A percentile compares a stretch with the other conserved stretches of the same genome.
Evolutionary conservation across 2,113 vertebrate genomes (phyloP).

Genomic region (rabbit (Oryctolagus cuniculus)): DNA sequence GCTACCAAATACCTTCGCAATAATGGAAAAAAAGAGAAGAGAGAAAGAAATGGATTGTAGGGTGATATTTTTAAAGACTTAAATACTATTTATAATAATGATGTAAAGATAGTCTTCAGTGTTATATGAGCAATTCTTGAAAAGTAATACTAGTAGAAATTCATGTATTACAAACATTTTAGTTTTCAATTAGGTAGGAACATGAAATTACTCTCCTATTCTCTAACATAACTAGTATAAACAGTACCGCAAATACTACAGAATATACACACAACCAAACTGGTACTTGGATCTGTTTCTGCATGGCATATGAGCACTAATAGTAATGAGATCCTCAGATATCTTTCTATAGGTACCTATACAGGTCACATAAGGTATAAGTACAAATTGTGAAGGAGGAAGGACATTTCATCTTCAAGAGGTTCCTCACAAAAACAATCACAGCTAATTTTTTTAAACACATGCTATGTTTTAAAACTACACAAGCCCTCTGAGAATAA

Average conservation of each 20-base stretch:
- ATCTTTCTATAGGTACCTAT: neutral
- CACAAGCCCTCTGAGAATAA: neutral
- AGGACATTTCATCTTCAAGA: neutral
- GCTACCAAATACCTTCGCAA: constrained; percentile 93
- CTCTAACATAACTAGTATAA: constrained; percentile 45
- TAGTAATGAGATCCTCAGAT: neutral
- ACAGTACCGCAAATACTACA: constrained; percentile 3
- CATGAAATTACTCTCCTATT: constrained; percentile 15
- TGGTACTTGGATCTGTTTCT: neutral
- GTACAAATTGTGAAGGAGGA: constrained; percentile 3
- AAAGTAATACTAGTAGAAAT: constrained; percentile 14
- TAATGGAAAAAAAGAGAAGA: constrained; percentile 36
- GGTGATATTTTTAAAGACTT: constrained; percentile 17
- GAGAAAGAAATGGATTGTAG: neutral
- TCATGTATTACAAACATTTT: constrained; percentile 49
- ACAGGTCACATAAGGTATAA: neutral
- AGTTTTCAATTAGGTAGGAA: constrained; percentile 23
- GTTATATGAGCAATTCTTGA: constrained; percentile 36
- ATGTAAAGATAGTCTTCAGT: constrained; percentile 60
- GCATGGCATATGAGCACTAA: neutral
- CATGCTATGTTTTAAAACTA: constrained; percentile 27
- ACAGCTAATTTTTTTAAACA: constrained; percentile 36
- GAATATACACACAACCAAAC: constrained; percentile 11
- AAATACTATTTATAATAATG: constrained; percentile 10
- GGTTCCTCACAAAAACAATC: constrained; percentile 39